A percentile compares a stretch with the other conserved stretches of the same genome.
Evolutionary conservation across 1,140 invertebrate species (phyloP).

Genomic region (Pentalonia nigronervosa): DNA sequence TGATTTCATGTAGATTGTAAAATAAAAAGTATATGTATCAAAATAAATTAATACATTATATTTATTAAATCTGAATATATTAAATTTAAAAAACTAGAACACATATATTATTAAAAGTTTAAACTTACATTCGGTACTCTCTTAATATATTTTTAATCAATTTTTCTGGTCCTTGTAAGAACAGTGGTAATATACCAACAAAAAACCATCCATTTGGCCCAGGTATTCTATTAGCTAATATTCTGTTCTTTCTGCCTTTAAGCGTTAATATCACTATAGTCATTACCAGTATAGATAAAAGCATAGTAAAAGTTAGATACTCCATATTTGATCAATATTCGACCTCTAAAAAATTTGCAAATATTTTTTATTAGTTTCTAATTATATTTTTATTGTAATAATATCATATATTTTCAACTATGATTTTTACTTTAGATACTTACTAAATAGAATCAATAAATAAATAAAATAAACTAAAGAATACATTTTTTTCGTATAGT

Average conservation of each 20-base stretch:
- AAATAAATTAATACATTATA: not conserved
- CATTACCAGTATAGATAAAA: not conserved
- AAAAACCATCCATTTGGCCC: constrained; percentile 26
- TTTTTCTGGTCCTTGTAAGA: constrained; percentile 14
- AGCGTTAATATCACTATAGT: not conserved
- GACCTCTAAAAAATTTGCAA: not conserved
- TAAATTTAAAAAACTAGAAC: not conserved
- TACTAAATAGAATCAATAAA: not conserved
- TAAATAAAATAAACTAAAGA: no score
- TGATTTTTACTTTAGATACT: not conserved
- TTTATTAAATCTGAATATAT: no score
- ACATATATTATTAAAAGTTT: not conserved
- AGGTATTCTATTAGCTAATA: not conserved
- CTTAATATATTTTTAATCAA: not conserved
- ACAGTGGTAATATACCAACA: not conserved
- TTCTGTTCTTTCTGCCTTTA: not conserved
- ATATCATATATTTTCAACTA: not conserved
- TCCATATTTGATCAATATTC: not conserved
- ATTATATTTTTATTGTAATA: no score
- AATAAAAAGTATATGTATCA: not conserved
- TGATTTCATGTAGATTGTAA: not conserved
- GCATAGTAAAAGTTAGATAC: not conserved
- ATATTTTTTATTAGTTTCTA: not conserved
- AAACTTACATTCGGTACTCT: constrained; percentile 24
- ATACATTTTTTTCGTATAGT: no score